A percentile compares a stretch with the other conserved stretches of the same genome.
These are phyloP conservation scores for Alaudala cheleensis DNA, from an alignment of 2,113 vertebrate genomes.

Conservation along the genomic window DNA sequence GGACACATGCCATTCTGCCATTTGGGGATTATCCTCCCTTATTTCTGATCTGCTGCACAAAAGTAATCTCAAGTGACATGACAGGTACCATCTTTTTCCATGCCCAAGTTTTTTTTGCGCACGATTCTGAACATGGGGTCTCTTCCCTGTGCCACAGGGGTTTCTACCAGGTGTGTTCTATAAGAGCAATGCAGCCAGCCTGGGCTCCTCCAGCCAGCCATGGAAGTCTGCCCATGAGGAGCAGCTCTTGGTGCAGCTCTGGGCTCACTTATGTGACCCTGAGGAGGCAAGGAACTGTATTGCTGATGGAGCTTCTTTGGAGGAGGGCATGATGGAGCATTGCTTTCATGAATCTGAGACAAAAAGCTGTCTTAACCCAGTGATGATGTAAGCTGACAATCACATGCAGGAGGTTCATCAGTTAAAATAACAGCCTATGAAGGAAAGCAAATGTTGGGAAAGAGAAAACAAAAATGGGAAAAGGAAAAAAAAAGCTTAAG, in stretches of 20 bases:
- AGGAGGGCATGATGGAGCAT: neutral
- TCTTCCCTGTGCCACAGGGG: neutral
- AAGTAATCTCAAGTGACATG: neutral
- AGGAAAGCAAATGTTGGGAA: neutral
- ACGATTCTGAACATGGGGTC: accelerated
- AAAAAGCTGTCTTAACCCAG: neutral
- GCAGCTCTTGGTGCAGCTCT: neutral
- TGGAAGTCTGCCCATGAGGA: neutral
- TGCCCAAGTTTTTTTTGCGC: neutral
- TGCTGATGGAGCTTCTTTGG: neutral
- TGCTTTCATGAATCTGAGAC: neutral
- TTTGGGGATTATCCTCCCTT: neutral
- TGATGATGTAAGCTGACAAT: neutral
- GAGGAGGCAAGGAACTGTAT: neutral
- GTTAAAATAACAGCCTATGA: neutral
- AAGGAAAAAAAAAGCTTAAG: neutral
- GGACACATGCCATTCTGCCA: neutral
- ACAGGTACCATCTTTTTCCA: neutral
- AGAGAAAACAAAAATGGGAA: neutral
- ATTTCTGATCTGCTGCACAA: neutral
- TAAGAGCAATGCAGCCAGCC: neutral
- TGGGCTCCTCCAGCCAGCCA: neutral
- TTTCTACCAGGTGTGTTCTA: too few species aligned
- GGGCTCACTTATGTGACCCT: neutral
- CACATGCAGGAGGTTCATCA: neutral